Evolutionary conservation across 2,888 invertebrate genomes (phyloP), one percentile per base, ranked within the genome.

Genomic region (Ormyrus labotus): DNA sequence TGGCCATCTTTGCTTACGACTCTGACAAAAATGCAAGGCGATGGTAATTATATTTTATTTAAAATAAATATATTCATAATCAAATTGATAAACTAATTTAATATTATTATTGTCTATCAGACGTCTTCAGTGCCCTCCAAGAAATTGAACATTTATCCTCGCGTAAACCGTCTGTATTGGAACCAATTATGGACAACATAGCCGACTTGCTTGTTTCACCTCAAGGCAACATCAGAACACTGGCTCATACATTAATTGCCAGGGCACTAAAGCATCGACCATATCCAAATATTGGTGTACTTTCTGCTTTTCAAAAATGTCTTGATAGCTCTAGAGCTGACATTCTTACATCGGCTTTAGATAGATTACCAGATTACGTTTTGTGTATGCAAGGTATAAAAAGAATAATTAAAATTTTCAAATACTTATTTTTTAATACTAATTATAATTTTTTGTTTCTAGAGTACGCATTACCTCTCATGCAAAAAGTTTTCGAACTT

Each of bases 331-430:
- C 93, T 63, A 95, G 96, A 88, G 95, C 96, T 0, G 96, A 96
- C 82, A 93, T 98, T 58, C 94, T 96, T 0, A 93, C 94, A 84
- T 94, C 95, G 0, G 95, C 96, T 50, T 92, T 98, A 65, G 96
- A 96, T 83, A 94, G 95, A 89, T 92, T 98, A 69, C 95, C 97
- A 0, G 97, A 97, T 86, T 94, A 98, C 83, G 93, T 96, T 73
- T 92, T 96, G 10, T 94, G 97, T 82, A 93, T 96, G 92, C 97
- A 96, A 92, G 93, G 92, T 92, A 86, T 45, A 34, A 34, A 63
- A 69, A 47, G 0, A 51, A 13, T 64, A 11, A 60, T 19, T 7
- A 19, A 53, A 34, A 34, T 61, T 45, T 74, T n/a, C 45, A 6
- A 10, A 60, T 10, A 68, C 10, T 63, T 4, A 58, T 47, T 60